Percentiles rank a stretch among this genome's conserved stretches.
phyloP scores from a whole-genome alignment of 2,888 invertebrate species.

The Drosophila bunnanda region DNA sequence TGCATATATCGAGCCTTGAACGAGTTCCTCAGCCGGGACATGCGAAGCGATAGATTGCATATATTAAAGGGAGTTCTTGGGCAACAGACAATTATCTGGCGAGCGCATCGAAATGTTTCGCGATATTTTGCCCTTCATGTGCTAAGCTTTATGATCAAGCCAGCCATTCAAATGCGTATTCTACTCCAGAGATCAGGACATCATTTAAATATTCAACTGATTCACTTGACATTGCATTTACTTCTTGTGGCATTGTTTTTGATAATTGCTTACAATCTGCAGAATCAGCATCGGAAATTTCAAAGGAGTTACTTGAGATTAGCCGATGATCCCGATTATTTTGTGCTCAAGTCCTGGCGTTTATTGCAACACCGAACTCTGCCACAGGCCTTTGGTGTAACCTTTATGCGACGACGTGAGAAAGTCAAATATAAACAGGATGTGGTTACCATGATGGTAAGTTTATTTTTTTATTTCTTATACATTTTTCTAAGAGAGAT shows the following conservation, averaged over 20 bases:
- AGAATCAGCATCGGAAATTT: slow-evolving; percentile 47
- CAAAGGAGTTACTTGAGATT: slow-evolving; percentile 32
- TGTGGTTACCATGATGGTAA: slow-evolving; percentile 55
- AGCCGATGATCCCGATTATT: slow-evolving; percentile 49
- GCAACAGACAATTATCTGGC: slow-evolving; percentile 40
- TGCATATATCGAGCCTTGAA: slow-evolving; percentile 59
- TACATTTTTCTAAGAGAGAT: background rate
- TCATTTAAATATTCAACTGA: slow-evolving; percentile 23
- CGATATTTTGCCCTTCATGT: slow-evolving; percentile 54
- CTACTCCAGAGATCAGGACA: background rate
- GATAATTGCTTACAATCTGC: slow-evolving; percentile 37
- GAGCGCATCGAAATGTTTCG: slow-evolving; percentile 41
- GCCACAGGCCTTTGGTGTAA: slow-evolving; percentile 57
- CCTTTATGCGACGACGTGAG: slow-evolving; percentile 34
- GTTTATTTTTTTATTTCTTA: slow-evolving; percentile 6
- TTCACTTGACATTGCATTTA: slow-evolving; percentile 30
- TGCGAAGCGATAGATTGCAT: slow-evolving; percentile 39
- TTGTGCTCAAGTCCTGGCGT: slow-evolving; percentile 53
- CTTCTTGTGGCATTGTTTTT: slow-evolving; percentile 40
- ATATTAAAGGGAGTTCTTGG: slow-evolving; percentile 37
- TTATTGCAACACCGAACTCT: slow-evolving; percentile 48
- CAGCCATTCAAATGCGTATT: slow-evolving; percentile 7
- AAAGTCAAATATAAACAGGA: slow-evolving; percentile 43
- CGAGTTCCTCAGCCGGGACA: slow-evolving; percentile 45
- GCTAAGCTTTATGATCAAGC: slow-evolving; percentile 42